These are phyloP conservation scores for Meda fulgida DNA, from an alignment of 2,797 vertebrate species.

Conservation along the genomic window DNA sequence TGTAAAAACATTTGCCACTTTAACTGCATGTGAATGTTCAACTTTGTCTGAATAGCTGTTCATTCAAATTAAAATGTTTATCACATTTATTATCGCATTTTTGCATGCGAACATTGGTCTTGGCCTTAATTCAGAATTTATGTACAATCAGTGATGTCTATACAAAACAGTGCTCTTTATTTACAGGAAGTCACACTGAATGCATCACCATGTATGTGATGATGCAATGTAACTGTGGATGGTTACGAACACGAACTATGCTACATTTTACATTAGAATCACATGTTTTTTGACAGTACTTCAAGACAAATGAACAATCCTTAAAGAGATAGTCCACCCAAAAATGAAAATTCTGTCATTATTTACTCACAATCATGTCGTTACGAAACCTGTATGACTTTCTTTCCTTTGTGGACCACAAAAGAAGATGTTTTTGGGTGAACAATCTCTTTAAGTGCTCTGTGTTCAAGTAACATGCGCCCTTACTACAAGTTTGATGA, in stretches of 20 bases:
- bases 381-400: neutral
- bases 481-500: constrained; percentile 44
- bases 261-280: neutral
- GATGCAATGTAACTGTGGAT: neutral
- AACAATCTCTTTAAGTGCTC: neutral
- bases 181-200: constrained; percentile 2
- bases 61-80: neutral
- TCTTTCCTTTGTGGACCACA: neutral
- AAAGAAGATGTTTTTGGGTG: neutral
- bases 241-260: neutral
- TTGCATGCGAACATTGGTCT: neutral
- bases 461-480: neutral
- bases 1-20: neutral
- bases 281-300: neutral
- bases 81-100: neutral
- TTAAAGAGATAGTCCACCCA: neutral
- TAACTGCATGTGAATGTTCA: neutral
- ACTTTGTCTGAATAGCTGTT: neutral
- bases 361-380: neutral
- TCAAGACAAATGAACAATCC: neutral
- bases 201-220: neutral
- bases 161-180: neutral
- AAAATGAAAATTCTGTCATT: neutral
- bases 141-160: neutral
- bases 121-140: constrained; percentile 5